Evolutionary conservation across 2,888 invertebrate genomes (phyloP).

Genomic region (Imbricaverruca yamaguchii): DNA sequence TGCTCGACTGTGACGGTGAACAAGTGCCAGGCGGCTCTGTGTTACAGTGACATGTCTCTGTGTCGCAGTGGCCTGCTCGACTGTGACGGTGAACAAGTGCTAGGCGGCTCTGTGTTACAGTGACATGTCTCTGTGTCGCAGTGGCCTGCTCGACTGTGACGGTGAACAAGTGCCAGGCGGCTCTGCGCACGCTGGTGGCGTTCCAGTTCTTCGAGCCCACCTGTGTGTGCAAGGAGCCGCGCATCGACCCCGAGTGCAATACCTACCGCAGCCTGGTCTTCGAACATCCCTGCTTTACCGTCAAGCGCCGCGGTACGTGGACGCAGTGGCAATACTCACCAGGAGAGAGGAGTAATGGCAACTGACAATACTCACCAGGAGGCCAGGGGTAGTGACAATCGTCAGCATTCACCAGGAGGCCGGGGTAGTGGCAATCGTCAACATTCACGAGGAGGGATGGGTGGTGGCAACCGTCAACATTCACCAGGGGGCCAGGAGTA

Average conservation of each 20-base stretch:
- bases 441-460: neutral
- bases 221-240: constrained; percentile 82
- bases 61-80: no score
- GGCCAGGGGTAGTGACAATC: neutral
- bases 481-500: no score
- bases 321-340: neutral
- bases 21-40: no score
- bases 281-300: constrained; percentile 87
- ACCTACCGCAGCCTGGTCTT: constrained; percentile 50
- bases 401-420: neutral
- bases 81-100: constrained; percentile 85
- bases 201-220: constrained; percentile 90
- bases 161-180: constrained; percentile 86
- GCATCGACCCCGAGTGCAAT: constrained; percentile 46
- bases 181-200: constrained; percentile 76
- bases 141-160: constrained; percentile 89
- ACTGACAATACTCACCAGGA: no score
- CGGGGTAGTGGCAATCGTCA: neutral
- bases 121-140: constrained; percentile 41
- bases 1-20: no score
- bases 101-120: constrained; percentile 51
- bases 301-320: constrained; percentile 65
- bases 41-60: no score
- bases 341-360: no score
- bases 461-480: neutral